Conservation (phyloP, 2,113 vertebrate genomes). For the Upupa epops region DNA sequence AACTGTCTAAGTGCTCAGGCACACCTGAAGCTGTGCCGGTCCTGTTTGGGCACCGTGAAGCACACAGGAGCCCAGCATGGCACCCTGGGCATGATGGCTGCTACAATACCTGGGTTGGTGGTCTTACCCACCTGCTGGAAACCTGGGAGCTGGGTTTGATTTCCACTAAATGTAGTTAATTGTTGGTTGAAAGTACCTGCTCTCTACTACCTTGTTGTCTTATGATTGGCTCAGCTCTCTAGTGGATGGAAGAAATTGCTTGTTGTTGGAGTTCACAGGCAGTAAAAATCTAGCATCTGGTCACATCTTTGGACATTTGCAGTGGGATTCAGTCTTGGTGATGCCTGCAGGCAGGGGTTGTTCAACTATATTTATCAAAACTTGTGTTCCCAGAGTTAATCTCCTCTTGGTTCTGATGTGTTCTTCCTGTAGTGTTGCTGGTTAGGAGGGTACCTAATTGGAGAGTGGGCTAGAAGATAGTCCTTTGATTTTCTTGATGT, state of each 20-base stretch:
- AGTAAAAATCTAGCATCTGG: neutral
- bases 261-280: neutral
- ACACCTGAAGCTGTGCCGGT: neutral
- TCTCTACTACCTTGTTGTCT: neutral
- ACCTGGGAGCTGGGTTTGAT: neutral
- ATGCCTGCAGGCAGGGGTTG: neutral
- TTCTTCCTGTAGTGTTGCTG: neutral
- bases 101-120: neutral
- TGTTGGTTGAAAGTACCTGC: neutral
- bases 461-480: neutral
- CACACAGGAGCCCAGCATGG: neutral
- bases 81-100: neutral
- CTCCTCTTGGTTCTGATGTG: neutral
- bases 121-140: neutral
- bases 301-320: neutral
- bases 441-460: neutral
- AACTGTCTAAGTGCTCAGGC: neutral
- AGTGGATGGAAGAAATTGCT: neutral
- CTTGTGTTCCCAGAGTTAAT: neutral
- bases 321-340: neutral
- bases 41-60: neutral
- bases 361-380: neutral
- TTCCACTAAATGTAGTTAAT: neutral
- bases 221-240: neutral
- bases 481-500: neutral